A percentile compares a stretch with the other conserved stretches of the same genome.
These are phyloP conservation scores for Patagioenas fasciata DNA, from an alignment of 2,113 vertebrate species.

Conservation along the genomic window DNA sequence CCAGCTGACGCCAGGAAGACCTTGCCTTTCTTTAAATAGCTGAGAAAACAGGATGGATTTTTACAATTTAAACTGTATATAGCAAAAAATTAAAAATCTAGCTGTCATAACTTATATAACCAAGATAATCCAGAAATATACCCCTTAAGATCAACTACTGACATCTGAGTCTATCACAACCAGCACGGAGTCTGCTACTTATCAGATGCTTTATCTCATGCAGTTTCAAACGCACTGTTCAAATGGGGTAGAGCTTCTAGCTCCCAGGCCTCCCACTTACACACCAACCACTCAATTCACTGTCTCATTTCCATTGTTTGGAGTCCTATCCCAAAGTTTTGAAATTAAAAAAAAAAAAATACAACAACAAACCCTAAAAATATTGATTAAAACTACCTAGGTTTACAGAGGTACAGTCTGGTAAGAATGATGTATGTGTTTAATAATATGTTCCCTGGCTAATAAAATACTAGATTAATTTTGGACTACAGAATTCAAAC, in stretches of 20 bases:
- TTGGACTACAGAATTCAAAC: slow-evolving; percentile 58
- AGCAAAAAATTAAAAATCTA: background rate
- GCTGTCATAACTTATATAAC: background rate
- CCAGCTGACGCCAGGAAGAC: background rate
- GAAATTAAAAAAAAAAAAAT: background rate
- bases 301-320: slow-evolving; percentile 27
- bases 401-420: slow-evolving; percentile 33
- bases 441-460: slow-evolving; percentile 65
- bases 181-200: slow-evolving; percentile 25
- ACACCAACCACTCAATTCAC: background rate
- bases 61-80: background rate
- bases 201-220: background rate
- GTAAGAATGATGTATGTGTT: slow-evolving; percentile 65
- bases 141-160: slow-evolving; percentile 15
- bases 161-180: background rate
- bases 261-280: background rate
- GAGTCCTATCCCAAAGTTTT: background rate
- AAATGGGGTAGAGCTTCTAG: background rate
- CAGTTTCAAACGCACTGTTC: slow-evolving; percentile 18
- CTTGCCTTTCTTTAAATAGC: background rate
- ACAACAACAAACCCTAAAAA: background rate
- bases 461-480: slow-evolving; percentile 65
- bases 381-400: background rate
- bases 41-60: background rate
- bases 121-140: slow-evolving; percentile 9